These are phyloP conservation scores for Noctua comes DNA, from an alignment of 2,888 invertebrate species.

Conservation along the genomic window DNA sequence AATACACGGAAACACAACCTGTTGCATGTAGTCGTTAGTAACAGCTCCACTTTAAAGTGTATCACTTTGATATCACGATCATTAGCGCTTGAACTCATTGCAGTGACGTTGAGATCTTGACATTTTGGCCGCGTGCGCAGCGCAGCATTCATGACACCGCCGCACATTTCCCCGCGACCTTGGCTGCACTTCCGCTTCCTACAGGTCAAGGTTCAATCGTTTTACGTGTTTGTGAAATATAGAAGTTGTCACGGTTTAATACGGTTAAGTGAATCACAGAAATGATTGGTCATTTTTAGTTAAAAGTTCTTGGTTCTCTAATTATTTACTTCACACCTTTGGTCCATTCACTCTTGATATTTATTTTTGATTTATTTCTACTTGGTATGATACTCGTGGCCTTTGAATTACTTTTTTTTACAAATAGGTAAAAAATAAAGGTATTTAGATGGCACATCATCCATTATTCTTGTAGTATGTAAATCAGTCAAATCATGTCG, in stretches of 20 bases:
- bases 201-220: constrained; percentile 74
- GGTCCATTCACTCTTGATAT: background rate
- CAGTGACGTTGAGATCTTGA: constrained; percentile 79
- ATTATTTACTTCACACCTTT: background rate
- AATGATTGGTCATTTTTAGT: background rate
- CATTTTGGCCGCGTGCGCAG: constrained; percentile 79
- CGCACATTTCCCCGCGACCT: constrained; percentile 81
- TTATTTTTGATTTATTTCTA: background rate
- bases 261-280: constrained; percentile 8
- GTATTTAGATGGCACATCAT: background rate
- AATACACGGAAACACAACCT: constrained; percentile 28
- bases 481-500: constrained; percentile 1
- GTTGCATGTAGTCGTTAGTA: constrained; percentile 7
- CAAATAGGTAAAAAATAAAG: background rate
- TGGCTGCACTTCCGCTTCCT: constrained; percentile 81
- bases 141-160: constrained; percentile 73
- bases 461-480: constrained; percentile 2
- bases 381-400: background rate
- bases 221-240: constrained; percentile 30
- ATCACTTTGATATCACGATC: constrained; percentile 58
- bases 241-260: constrained; percentile 1
- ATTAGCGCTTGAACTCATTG: constrained; percentile 62
- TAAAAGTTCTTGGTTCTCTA: background rate
- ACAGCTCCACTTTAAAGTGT: constrained; percentile 21
- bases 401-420: background rate